Evolutionary conservation across 1,140 invertebrate species (phyloP).

Genomic region (Drosophila subobscura): DNA sequence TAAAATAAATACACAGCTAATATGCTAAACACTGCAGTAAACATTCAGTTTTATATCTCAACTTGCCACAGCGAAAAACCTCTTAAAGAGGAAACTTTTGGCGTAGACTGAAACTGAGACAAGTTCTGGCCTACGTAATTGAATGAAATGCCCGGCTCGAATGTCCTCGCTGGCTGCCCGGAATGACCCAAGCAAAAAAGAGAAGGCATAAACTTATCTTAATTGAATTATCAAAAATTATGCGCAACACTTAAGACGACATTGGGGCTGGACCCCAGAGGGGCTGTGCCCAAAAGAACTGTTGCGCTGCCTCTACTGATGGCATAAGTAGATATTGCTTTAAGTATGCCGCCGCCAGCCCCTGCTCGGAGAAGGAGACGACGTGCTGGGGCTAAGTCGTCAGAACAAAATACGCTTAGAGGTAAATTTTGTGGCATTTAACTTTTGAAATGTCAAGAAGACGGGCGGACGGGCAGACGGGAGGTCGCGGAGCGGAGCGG

Average conservation of each 20-base stretch:
- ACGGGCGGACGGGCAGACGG: not conserved
- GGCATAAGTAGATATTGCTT: too few species aligned
- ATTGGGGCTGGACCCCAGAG: not conserved
- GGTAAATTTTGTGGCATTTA: constrained; percentile 57
- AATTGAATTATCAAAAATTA: constrained; percentile 73
- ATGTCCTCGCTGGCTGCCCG: not conserved
- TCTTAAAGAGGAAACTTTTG: constrained; percentile 11
- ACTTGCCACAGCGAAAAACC: constrained; percentile 27
- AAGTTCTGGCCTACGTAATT: constrained; percentile 29
- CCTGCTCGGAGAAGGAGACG: constrained; percentile 17
- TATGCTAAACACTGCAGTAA: constrained; percentile 55
- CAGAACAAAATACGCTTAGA: constrained; percentile 3
- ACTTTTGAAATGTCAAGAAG: constrained; percentile 49
- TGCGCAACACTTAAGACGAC: constrained; percentile 55
- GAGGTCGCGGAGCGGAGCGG: not conserved
- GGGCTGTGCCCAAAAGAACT: constrained; percentile 22
- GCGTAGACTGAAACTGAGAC: constrained; percentile 8
- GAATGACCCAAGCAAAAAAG: constrained; percentile 36
- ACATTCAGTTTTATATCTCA: constrained; percentile 61
- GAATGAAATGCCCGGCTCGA: constrained; percentile 45
- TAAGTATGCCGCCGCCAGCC: constrained; percentile 4
- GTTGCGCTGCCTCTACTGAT: constrained; percentile 31
- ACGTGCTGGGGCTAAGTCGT: not conserved
- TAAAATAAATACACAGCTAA: constrained; percentile 34
- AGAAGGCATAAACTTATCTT: constrained; percentile 59